Evolutionary conservation across 1,140 invertebrate species (phyloP), one percentile per base, ranked within the genome.

Genomic region (Heliconius nattereri): DNA sequence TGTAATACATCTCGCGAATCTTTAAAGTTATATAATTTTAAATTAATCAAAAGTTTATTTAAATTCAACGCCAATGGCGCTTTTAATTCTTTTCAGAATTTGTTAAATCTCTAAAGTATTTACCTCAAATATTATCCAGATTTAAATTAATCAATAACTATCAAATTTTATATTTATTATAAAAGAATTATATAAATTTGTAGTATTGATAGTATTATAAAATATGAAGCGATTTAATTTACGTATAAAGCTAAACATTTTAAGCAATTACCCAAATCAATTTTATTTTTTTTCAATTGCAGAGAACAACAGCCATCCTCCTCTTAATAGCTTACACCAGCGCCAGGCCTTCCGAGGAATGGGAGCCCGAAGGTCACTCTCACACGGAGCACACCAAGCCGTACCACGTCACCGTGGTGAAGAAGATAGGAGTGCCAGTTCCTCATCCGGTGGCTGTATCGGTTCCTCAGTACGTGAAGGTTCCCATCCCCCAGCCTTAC

Each of bases 341-440:
- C 95, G 87, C 96, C 95, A 90, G 96, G 93, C 96, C 96, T 92
- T 94, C 96, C 95, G 88, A 96, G 86, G 89, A 95, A 90, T 96
- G 98, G 97, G 95, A 98, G 96, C 95, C 97, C 96, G 96, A 98
- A 97, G 95, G 98, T 97, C 83, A 94, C 83, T 95, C 96, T 9
- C 95, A 96, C 83, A 94, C 96, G 23, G 96, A 96, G 84, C 95
- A 95, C 87, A 96, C 96, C 2, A 97, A 97, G 85, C 96, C 96
- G 0, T 96, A 97, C 76, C 96, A 96, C 26, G 96, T 97, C 57
- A 96, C 96, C 16, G 96, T 97, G 83, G 96, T 97, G 79, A 97
- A 97, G 88, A 97, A 97, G 91, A 96, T 97, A 73, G 96, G 96
- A 1, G 96, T 97, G 54, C 96, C 96, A 13, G 96, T 97, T 75